Percentiles rank a stretch among this genome's conserved stretches.
These are phyloP conservation scores for Nothobranchius kuhntae DNA, from an alignment of 2,113 vertebrate species.

Conservation along the genomic window DNA sequence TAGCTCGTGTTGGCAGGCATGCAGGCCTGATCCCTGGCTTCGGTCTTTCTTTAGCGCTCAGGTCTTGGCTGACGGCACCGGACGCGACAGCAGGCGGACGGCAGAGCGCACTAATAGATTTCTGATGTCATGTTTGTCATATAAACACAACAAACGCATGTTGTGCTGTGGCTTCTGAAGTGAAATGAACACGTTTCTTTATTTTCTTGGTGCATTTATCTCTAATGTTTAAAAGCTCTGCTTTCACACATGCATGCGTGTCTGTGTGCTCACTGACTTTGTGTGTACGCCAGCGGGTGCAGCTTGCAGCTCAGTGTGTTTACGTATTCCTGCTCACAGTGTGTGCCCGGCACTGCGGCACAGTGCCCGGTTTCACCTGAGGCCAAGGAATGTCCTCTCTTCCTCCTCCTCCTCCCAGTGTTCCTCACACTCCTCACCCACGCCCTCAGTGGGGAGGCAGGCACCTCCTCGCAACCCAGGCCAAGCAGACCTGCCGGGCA, in stretches of 20 bases:
- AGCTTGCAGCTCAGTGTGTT: constrained; percentile 71
- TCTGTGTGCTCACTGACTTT: constrained; percentile 20
- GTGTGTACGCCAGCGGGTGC: constrained; percentile 52
- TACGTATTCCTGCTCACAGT: constrained; percentile 61
- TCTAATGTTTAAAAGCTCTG: constrained; percentile 28
- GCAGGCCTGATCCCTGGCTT: constrained; percentile 56
- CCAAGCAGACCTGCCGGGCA: constrained; percentile 54
- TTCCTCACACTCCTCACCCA: constrained; percentile 64
- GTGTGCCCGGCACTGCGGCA: constrained; percentile 60
- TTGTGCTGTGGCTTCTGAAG: background rate
- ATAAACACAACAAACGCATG: constrained; percentile 44
- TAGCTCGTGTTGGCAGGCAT: constrained; percentile 51
- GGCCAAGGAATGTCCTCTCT: constrained; percentile 73
- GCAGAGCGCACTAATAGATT: constrained; percentile 41
- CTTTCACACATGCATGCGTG: constrained; percentile 26
- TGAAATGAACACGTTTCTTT: constrained; percentile 12
- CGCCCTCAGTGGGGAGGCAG: constrained; percentile 54
- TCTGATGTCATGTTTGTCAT: constrained; percentile 49
- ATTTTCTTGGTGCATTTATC: constrained; percentile 42
- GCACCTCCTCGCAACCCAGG: constrained; percentile 52
- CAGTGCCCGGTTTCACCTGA: constrained; percentile 58
- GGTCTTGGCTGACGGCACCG: constrained; percentile 55
- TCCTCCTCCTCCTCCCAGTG: constrained; percentile 51
- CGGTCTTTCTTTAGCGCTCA: constrained; percentile 46
- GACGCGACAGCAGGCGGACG: constrained; percentile 58